These are phyloP conservation scores for Coelopa frigida DNA, from an alignment of 1,140 invertebrate species.

Conservation along the genomic window DNA sequence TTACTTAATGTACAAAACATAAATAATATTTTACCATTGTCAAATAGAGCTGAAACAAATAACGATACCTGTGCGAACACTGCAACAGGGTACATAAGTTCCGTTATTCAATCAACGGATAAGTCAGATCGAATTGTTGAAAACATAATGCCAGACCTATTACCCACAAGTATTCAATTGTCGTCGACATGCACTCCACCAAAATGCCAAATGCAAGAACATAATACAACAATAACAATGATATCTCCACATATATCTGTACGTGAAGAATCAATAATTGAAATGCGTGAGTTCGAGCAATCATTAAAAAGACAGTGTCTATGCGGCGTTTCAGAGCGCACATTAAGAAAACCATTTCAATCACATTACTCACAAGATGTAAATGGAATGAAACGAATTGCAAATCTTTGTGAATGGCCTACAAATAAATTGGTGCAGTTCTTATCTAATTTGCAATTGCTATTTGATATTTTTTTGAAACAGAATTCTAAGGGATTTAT, in stretches of 20 bases:
- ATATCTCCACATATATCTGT: no score
- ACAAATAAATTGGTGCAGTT: conserved; percentile 64
- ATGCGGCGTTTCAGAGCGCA: conserved; percentile 64
- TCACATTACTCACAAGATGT: conserved; percentile 50
- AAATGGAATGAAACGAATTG: conserved; percentile 48
- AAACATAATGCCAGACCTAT: no score
- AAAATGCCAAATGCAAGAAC: no score
- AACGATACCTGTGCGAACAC: no score
- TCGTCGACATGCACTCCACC: no score
- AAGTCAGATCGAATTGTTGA: no score
- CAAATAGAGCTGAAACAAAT: conserved; percentile 6
- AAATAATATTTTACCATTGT: conserved; percentile 35
- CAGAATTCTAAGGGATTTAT: conserved; percentile 73
- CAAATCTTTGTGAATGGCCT: conserved; percentile 61
- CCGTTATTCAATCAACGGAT: no score
- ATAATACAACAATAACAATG: no score
- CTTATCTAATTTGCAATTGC: conserved; percentile 70
- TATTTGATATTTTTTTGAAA: conserved; percentile 77
- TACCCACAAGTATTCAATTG: no score
- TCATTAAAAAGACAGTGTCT: conserved; percentile 65
- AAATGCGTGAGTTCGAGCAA: conserved; percentile 50
- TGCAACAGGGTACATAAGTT: no score
- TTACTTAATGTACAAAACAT: conserved; percentile 26
- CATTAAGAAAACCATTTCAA: conserved; percentile 61
- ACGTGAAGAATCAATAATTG: no score